Evolutionary conservation across 2,113 vertebrate species (phyloP), one percentile per base, ranked within the genome.

Genomic region (Tichodroma muraria): DNA sequence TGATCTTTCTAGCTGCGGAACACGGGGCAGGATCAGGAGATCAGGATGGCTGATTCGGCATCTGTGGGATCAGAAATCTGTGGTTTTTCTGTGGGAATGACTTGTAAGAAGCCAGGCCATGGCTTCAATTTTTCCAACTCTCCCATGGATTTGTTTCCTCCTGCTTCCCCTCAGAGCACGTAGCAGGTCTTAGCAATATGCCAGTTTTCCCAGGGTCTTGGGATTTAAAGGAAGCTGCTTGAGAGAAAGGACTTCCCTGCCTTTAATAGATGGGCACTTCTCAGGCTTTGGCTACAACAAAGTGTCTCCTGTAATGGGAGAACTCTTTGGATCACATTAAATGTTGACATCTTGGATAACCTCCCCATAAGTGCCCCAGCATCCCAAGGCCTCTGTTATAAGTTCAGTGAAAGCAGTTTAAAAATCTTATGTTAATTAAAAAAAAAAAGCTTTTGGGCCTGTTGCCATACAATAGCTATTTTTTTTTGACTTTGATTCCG

Each of bases 401-500:
- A 87, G 71, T 81, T 88, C 68, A 53, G 21, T 5, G 31, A 77
- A 92, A 57, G 63, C 83, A 13, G 33, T 59, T 92, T 54, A 69
- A 95, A 92, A 95, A 85, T 72, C 5, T 0, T 47, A 18, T 11
- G 21, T 75, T 92, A 93, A 93, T 87, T 63, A 15, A 23, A 76
- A 70, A 54, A 61, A 40, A 69, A 63, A n/a, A 2, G 35, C 88
- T 80, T 77, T 88, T 37, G 63, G 86, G 59, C 54, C 33, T 38
- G 38, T 86, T 93, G 94, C 91, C 95, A 93, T 80, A 59, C 31
- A 75, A 69, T 31, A 93, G 91, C 85, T 88, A 38, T 85, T 91
- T 93, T 73, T 88, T 95, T 57, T 97, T 95, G 95, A 91, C 88
- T 94, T 88, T 80, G 66, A 93, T 95, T 87, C 85, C 44, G 56